These are phyloP conservation scores for Mus pahari DNA, from an alignment of 2,113 vertebrate species.

Conservation along the genomic window DNA sequence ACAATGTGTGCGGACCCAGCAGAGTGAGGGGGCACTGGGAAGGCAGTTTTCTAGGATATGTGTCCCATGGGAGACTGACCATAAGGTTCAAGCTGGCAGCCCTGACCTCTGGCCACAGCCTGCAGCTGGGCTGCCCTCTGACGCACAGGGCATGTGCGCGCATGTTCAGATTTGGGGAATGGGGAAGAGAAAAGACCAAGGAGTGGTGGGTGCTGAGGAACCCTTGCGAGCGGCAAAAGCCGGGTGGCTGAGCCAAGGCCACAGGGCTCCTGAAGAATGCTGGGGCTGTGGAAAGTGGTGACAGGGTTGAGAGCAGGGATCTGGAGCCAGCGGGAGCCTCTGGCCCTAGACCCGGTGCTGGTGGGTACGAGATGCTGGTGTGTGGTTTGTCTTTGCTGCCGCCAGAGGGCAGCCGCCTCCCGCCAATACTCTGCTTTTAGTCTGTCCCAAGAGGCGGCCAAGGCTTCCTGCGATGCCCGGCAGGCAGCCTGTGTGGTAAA, in stretches of 20 bases:
- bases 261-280: neutral
- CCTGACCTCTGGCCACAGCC: constrained; percentile 51
- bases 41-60: neutral
- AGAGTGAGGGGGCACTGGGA: neutral
- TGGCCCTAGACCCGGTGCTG: fast-evolving
- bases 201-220: neutral
- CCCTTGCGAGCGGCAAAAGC: neutral
- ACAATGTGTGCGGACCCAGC: neutral
- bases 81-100: neutral
- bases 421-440: neutral
- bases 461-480: neutral
- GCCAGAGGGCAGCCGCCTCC: constrained; percentile 63
- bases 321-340: neutral
- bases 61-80: neutral
- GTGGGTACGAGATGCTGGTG: neutral
- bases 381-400: constrained; percentile 10
- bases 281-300: neutral
- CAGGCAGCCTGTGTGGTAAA: fast-evolving
- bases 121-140: neutral
- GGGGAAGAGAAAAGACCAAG: neutral
- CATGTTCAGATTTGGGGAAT: neutral
- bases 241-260: neutral
- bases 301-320: neutral
- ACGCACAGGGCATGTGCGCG: too few relatives aligned
- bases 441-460: neutral